phyloP scores from a whole-genome alignment of 2,113 vertebrate genomes.

The Stercorarius parasiticus region DNA sequence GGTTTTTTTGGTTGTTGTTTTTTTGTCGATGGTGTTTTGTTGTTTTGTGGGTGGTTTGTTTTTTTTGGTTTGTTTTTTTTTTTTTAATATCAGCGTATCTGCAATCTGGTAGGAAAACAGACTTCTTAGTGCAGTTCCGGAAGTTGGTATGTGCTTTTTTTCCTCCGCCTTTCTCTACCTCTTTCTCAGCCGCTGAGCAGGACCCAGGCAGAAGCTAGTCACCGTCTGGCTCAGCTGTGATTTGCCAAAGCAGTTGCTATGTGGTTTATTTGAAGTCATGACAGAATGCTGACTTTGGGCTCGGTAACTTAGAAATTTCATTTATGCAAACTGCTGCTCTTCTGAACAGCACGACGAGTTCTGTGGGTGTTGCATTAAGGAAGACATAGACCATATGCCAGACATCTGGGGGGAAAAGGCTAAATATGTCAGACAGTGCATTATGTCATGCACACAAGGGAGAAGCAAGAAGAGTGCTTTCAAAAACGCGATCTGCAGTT shows the following conservation, averaged over 20 bases:
- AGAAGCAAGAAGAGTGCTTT: neutral
- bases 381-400: constrained; percentile 45
- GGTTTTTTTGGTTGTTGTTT: neutral
- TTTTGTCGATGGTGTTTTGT: too few species aligned
- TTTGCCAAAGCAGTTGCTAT: constrained; percentile 54
- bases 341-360: neutral
- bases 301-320: constrained; percentile 24
- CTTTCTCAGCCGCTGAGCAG: accelerated
- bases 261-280: constrained; percentile 53
- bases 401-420: constrained; percentile 47
- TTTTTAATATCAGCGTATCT: neutral
- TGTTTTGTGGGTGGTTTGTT: too few species aligned
- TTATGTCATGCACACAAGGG: constrained; percentile 49
- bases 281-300: constrained; percentile 45
- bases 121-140: neutral
- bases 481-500: constrained; percentile 11
- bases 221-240: neutral
- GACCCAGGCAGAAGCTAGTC: neutral
- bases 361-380: neutral
- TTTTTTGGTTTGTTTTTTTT: neutral
- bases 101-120: neutral
- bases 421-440: constrained; percentile 9
- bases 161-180: neutral
- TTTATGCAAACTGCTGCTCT: constrained; percentile 16
- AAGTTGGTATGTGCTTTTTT: neutral